Evolutionary conservation across 2,888 invertebrate species (phyloP).

Genomic region (Beris morrisii): DNA sequence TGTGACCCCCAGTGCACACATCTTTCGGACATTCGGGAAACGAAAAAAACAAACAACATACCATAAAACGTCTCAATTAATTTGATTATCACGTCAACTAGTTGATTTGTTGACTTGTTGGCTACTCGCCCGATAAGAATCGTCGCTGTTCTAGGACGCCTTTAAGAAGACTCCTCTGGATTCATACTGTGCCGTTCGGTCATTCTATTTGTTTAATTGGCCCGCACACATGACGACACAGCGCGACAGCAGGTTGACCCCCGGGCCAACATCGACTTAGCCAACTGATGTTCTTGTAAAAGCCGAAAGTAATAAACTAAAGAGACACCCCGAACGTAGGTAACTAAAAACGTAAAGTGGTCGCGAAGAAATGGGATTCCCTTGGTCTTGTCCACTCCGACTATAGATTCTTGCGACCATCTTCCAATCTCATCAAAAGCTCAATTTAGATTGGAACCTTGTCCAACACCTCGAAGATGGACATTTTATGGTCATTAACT

Average conservation of each 20-base stretch:
- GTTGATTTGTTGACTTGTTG: conserved; percentile 44
- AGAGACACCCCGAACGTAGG: not conserved
- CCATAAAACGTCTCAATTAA: conserved; percentile 43
- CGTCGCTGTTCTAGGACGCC: conserved; percentile 4
- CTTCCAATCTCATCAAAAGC: conserved; percentile 20
- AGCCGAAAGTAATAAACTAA: conserved; percentile 18
- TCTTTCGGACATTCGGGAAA: conserved; percentile 31
- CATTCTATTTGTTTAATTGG: conserved; percentile 17
- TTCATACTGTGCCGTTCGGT: conserved; percentile 18
- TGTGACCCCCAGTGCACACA: not conserved
- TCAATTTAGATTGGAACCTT: conserved; percentile 22
- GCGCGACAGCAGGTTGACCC: not conserved
- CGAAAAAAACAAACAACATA: conserved; percentile 2
- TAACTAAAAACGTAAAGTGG: not conserved
- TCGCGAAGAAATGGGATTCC: not conserved
- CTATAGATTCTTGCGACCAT: not conserved
- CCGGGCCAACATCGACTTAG: not conserved
- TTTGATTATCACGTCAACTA: conserved; percentile 45
- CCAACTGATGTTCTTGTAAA: conserved; percentile 11
- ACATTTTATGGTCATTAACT: conserved; percentile 30
- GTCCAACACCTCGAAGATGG: not conserved
- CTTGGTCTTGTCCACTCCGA: not conserved
- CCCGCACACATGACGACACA: conserved; percentile 18
- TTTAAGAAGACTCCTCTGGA: not conserved
- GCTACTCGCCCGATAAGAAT: conserved; percentile 42